phyloP scores from a whole-genome alignment of 2,797 vertebrate genomes.

The Aphelocoma californica region DNA sequence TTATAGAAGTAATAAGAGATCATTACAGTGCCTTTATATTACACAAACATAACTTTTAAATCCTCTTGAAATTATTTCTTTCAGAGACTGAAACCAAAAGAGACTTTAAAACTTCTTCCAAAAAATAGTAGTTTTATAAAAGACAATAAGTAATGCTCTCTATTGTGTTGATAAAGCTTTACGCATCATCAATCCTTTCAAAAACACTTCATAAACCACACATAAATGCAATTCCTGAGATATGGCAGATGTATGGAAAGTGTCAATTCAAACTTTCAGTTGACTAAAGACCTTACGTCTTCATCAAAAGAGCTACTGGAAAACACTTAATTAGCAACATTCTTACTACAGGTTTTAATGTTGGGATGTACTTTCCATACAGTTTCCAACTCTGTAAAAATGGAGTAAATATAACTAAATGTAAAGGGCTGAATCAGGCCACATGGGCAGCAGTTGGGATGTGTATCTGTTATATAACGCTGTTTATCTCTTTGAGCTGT shows the following conservation, averaged over 20 bases:
- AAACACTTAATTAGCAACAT: neutral
- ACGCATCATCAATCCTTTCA: neutral
- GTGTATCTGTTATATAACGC: neutral
- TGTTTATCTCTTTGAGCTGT: neutral
- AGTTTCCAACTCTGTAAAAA: neutral
- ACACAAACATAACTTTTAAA: slow-evolving; percentile 6
- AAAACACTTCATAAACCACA: neutral
- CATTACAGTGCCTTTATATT: slow-evolving; percentile 2
- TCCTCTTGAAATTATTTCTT: slow-evolving; percentile 28
- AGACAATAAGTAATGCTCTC: slow-evolving; percentile 1
- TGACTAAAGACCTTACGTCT: neutral
- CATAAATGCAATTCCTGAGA: neutral
- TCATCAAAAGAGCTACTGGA: neutral
- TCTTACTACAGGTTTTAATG: neutral
- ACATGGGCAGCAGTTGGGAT: neutral
- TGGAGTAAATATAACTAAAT: neutral
- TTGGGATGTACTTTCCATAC: neutral
- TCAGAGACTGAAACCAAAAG: slow-evolving; percentile 1
- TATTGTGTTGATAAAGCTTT: neutral
- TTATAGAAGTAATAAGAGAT: neutral
- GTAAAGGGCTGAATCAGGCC: neutral
- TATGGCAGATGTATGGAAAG: neutral
- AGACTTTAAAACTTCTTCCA: neutral
- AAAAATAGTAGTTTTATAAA: slow-evolving; percentile 17
- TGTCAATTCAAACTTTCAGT: neutral